A percentile compares a stretch with the other conserved stretches of the same genome.
Conservation (phyloP, 1,140 invertebrate species). For the Heliconius melpomene region DNA sequence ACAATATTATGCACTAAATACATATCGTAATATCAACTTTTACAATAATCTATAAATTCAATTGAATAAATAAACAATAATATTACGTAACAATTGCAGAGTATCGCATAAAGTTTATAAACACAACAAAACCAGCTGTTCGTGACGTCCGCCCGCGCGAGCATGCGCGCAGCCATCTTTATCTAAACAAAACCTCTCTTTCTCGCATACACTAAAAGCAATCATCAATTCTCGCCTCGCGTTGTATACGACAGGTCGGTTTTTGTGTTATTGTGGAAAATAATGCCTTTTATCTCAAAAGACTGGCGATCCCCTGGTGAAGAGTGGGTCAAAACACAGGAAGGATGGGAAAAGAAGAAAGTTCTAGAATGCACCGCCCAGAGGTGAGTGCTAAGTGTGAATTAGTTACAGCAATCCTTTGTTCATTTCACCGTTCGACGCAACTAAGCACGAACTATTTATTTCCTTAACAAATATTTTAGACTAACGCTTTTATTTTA, state of each 20-base stretch:
- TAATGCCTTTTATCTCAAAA: conserved; percentile 86
- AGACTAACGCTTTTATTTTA: conserved; percentile 43
- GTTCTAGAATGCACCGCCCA: conserved; percentile 89
- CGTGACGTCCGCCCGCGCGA: conserved; percentile 64
- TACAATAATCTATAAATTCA: neutral
- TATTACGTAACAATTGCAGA: neutral
- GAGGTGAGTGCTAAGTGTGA: conserved; percentile 73
- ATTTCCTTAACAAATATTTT: conserved; percentile 58
- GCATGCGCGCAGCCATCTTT: conserved; percentile 69
- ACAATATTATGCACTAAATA: neutral
- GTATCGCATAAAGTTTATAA: conserved; percentile 13
- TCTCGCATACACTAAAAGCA: conserved; percentile 40
- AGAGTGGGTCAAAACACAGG: conserved; percentile 98
- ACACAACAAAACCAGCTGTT: conserved; percentile 75
- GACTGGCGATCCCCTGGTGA: conserved; percentile 89
- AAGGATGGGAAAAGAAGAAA: conserved; percentile 98
- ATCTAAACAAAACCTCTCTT: conserved; percentile 65
- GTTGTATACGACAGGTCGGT: conserved; percentile 53
- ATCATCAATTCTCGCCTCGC: conserved; percentile 58
- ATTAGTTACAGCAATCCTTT: conserved; percentile 77
- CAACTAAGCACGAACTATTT: conserved; percentile 58
- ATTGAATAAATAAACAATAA: conserved; percentile 4
- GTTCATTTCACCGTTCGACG: conserved; percentile 75
- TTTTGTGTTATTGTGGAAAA: conserved; percentile 65
- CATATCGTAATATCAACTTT: neutral